Base-by-base conservation (phyloP, 2,113 vertebrate genomes). In the Clarias batrachus region DNA sequence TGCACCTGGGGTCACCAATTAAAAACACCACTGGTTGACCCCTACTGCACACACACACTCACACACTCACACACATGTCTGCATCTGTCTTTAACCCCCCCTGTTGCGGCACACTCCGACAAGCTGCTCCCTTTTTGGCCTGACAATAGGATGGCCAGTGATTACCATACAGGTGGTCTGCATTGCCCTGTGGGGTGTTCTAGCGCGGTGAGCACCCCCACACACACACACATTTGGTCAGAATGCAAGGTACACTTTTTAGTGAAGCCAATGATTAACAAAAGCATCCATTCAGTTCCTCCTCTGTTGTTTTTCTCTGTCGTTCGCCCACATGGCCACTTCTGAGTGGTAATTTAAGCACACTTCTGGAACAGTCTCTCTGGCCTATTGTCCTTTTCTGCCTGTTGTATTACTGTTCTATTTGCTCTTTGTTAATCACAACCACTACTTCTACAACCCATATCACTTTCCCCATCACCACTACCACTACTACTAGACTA, bases 111-210 rank as follows among this genome's bases (percentile, higher is more conserved):
- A 95, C 94, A 95, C 94, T 94, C 90, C 89, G 0, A 91, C 94
- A 95, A 93, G 93, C 94, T 94, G 93, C 90, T 93, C 82, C 48
- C 90, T 89, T 91, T 89, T 84, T 66, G 74, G 48, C 30, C 81
- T 77, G 88, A 93, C 94, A 95, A 93, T 93, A 90, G 88, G 91
- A 90, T 56, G 84, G 91, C 80, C 83, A 60, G 82, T 92, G 91
- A 94, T 95, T 93, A 93, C 89, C 93, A 93, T 94, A 94, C 93
- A 95, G 94, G 94, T 95, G 94, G 93, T 87, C 89, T 81, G 57
- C 71, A 89, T 63, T 83, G 59, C 65, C 41, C 86, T 68, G 63
- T 48, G 25, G 73, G 74, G 79, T 77, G 54, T 54, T 87, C 76
- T 86, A 80, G 88, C 73, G 77, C 59, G 19, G 68, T 60, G 30